These are phyloP conservation scores for Lamellibrachia satsuma DNA, from an alignment of 2,888 invertebrate genomes.

Conservation along the genomic window DNA sequence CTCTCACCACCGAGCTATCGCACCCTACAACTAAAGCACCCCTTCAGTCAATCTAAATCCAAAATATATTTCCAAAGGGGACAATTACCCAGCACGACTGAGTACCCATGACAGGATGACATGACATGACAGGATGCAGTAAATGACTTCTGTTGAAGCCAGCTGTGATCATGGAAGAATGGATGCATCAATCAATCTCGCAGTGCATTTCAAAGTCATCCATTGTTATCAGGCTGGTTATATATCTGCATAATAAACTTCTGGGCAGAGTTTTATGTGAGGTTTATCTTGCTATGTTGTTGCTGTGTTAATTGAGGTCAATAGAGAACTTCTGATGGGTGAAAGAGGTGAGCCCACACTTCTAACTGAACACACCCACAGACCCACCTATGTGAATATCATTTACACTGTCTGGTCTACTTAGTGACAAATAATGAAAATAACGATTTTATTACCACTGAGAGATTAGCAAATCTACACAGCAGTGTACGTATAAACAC, in stretches of 20 bases:
- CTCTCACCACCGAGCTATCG: too few relatives aligned
- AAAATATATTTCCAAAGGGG: background rate
- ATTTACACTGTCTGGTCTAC: background rate
- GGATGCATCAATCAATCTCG: background rate
- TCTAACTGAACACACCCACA: background rate
- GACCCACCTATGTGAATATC: background rate
- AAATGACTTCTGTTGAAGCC: background rate
- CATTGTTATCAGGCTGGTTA: background rate
- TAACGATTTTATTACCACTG: background rate
- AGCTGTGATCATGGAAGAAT: background rate
- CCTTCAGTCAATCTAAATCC: background rate
- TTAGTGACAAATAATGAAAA: background rate
- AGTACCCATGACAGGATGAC: background rate
- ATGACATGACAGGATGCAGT: background rate
- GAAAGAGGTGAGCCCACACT: background rate
- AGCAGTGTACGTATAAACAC: background rate
- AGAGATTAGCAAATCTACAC: background rate
- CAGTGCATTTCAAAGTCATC: background rate
- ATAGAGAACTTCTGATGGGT: background rate
- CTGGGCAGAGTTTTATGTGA: background rate
- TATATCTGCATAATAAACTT: background rate
- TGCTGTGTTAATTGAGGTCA: background rate
- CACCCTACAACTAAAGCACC: background rate
- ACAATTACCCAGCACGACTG: background rate
- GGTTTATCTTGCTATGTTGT: background rate